Evolutionary conservation across 2,888 invertebrate genomes (phyloP), one percentile per base, ranked within the genome.

Genomic region (Eugnorisma glareosa): DNA sequence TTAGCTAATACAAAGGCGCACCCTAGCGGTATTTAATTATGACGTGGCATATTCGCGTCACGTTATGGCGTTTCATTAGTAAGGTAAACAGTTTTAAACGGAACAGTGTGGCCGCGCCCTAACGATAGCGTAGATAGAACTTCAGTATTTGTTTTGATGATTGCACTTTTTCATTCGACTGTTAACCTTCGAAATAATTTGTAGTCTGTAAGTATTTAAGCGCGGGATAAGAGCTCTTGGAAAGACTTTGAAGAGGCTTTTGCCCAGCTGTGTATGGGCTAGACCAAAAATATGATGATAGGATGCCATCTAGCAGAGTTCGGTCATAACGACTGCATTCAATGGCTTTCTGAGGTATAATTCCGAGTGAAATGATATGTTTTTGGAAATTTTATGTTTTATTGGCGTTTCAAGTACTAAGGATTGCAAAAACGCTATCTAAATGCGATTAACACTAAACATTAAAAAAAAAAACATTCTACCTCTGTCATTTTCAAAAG

Each of bases 71-170:
- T 93, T 95, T 95, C 94, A 95, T 95, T 95, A 95, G 92, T 90
- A 89, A 91, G 92, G 94, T 92, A 95, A 95, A 95, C 95, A 95
- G 91, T 93, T 94, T 94, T 94, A 95, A 94, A 94, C 93, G 93
- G 85, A 86, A 87, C 91, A 91, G 91, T 92, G 89, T 88, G 87
- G 91, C 90, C 94, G 91, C 94, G 89, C 94, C 94, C 91, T 92
- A 83, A 87, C 84, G 76, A 84, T 83, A 84, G 86, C 80, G 79
- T 75, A 75, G 82, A 71, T 37, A 43, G 77, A 79, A 81, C 80
- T 84, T 79, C 67, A 82, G 73, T 77, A 77, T 88, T 90, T 89
- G 82, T 87, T 87, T 86, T 84, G 68, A 77, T 78, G 73, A 83
- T 78, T 86, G 83, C 76, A 76, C 63, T 80, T 75, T 86, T 83